Conservation (phyloP, 2,113 vertebrate species). For the Tetrax tetrax region DNA sequence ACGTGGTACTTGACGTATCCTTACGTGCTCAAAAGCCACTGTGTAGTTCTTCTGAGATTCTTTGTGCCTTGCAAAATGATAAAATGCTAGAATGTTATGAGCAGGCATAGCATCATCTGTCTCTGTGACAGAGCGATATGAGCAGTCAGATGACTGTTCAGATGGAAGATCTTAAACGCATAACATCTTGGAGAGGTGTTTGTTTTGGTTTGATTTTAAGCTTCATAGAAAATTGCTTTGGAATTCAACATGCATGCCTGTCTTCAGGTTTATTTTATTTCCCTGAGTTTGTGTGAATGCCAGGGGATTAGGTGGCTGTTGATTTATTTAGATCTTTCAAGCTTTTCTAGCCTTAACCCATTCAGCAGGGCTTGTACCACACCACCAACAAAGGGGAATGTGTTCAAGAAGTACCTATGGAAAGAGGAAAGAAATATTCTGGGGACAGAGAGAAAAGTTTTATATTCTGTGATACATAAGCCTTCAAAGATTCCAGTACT, state of each 20-base stretch:
- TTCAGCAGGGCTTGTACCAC: background rate
- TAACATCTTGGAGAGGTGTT: background rate
- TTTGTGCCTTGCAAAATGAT: conserved; percentile 38
- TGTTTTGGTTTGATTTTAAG: conserved; percentile 23
- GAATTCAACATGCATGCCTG: background rate
- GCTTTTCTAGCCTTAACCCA: conserved; percentile 28
- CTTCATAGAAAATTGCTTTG: background rate
- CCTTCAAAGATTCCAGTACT: conserved; percentile 35
- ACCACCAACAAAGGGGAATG: background rate
- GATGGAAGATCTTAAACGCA: background rate
- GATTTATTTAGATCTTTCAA: conserved; percentile 30
- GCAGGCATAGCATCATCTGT: background rate
- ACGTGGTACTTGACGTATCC: background rate
- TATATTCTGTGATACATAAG: background rate
- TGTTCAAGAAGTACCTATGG: background rate
- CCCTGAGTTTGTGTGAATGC: background rate
- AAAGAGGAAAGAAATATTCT: conserved; percentile 19
- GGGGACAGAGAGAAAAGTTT: background rate
- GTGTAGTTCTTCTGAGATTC: background rate
- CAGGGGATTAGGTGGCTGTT: conserved; percentile 30
- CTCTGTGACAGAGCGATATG: background rate
- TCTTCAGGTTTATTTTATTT: conserved; percentile 28
- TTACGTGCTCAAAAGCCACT: background rate
- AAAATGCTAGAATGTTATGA: background rate
- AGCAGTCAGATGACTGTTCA: background rate